phyloP scores from a whole-genome alignment of 2,797 vertebrate genomes.

The Liparis tanakae region DNA sequence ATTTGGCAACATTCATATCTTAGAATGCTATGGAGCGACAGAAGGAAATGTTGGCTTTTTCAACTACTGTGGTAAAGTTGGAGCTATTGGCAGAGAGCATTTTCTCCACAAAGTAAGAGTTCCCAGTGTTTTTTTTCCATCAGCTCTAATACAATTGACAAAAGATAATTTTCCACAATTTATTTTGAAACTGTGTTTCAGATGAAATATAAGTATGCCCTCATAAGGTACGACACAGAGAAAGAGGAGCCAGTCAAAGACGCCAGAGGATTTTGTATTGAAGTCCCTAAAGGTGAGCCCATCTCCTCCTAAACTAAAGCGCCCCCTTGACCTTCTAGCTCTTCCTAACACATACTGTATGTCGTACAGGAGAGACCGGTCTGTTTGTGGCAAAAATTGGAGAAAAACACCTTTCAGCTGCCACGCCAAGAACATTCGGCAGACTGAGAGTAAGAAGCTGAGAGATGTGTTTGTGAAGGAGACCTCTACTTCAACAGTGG shows the following conservation, averaged over 20 bases:
- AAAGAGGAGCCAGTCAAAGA: conserved; percentile 87
- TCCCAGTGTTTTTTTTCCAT: neutral
- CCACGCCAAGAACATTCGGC: conserved; percentile 83
- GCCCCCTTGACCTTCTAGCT: neutral
- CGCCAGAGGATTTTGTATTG: conserved; percentile 85
- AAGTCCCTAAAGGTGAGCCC: conserved; percentile 85
- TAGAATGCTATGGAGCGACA: conserved; percentile 89
- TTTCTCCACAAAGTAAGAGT: conserved; percentile 82
- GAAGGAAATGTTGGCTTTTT: conserved; percentile 88
- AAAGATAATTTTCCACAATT: neutral
- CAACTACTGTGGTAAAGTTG: conserved; percentile 88
- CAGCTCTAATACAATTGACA: neutral
- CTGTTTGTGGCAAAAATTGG: conserved; percentile 86
- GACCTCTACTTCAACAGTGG: conserved; percentile 91
- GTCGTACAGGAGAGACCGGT: conserved; percentile 84
- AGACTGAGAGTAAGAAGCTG: conserved; percentile 90
- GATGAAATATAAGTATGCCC: conserved; percentile 75
- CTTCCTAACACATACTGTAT: rapidly evolving
- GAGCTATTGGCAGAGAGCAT: conserved; percentile 84
- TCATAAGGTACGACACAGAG: conserved; percentile 90
- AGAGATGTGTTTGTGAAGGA: conserved; percentile 87
- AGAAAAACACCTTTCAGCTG: conserved; percentile 82
- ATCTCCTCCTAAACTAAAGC: rapidly evolving
- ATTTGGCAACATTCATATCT: conserved; percentile 85
- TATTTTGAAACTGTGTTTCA: conserved; percentile 55